A percentile compares a stretch with the other conserved stretches of the same genome.
phyloP scores from a whole-genome alignment of 2,888 invertebrate species.

The Dioctria linearis region DNA sequence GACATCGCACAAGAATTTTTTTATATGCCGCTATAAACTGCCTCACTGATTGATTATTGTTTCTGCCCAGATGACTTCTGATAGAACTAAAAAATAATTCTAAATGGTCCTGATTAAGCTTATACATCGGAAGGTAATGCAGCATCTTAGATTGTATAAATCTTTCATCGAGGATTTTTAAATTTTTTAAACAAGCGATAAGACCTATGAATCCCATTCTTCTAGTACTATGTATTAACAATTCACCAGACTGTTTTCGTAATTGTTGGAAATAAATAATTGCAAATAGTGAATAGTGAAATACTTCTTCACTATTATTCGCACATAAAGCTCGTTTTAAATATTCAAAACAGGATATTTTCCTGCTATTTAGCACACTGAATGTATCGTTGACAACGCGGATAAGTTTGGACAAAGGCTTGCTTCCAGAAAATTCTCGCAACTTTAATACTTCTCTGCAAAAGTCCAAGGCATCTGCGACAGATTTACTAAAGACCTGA shows the following conservation, averaged over 20 bases:
- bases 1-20: no score
- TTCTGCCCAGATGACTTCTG: constrained; percentile 18
- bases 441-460: no score
- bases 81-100: constrained; percentile 27
- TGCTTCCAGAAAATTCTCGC: no score
- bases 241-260: not conserved
- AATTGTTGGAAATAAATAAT: constrained; percentile 7
- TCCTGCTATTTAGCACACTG: no score
- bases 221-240: not conserved
- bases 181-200: not conserved
- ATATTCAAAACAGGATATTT: no score
- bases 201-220: constrained; percentile 7
- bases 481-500: no score
- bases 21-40: no score
- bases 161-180: not conserved
- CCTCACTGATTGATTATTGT: constrained; percentile 9
- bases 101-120: constrained; percentile 8
- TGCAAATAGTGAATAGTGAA: no score
- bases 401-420: no score
- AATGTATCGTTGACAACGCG: not conserved
- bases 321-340: no score
- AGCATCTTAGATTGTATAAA: not conserved
- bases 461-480: no score
- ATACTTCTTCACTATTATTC: no score
- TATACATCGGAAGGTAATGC: constrained; percentile 4